phyloP scores from a whole-genome alignment of 2,113 vertebrate genomes.

The Origma solitaria region DNA sequence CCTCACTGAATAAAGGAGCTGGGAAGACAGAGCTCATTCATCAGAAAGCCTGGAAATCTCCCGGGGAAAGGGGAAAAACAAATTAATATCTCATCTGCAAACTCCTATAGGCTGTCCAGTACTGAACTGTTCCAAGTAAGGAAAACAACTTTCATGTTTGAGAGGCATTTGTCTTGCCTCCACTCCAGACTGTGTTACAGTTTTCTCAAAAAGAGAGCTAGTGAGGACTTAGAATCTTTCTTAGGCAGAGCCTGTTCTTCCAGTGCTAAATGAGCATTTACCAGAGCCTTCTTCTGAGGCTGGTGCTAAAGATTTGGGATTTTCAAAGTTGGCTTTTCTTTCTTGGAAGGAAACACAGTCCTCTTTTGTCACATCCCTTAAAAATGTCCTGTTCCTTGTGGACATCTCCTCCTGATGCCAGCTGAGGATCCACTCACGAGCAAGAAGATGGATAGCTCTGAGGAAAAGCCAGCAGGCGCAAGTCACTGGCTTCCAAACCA shows the following conservation, averaged over 20 bases:
- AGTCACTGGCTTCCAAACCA: background rate
- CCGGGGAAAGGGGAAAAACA: background rate
- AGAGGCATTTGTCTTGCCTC: background rate
- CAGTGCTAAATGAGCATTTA: background rate
- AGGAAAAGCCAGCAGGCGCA: background rate
- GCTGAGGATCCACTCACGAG: background rate
- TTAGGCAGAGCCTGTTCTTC: background rate
- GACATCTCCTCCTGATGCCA: background rate
- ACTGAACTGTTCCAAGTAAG: background rate
- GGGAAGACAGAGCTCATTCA: background rate
- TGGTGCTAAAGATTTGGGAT: background rate
- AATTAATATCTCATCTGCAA: slow-evolving; percentile 5
- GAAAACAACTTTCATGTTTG: background rate
- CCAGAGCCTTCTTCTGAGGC: background rate
- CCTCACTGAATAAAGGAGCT: background rate
- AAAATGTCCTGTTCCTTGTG: background rate
- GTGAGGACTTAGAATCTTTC: background rate
- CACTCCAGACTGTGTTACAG: background rate
- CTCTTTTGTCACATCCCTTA: background rate
- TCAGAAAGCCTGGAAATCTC: slow-evolving; percentile 18
- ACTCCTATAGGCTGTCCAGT: background rate
- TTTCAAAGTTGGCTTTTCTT: background rate
- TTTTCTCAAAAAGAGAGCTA: background rate
- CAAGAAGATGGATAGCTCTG: background rate
- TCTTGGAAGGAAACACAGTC: background rate